Conservation (phyloP, 2,888 invertebrate genomes). For the Netelia virgata region DNA sequence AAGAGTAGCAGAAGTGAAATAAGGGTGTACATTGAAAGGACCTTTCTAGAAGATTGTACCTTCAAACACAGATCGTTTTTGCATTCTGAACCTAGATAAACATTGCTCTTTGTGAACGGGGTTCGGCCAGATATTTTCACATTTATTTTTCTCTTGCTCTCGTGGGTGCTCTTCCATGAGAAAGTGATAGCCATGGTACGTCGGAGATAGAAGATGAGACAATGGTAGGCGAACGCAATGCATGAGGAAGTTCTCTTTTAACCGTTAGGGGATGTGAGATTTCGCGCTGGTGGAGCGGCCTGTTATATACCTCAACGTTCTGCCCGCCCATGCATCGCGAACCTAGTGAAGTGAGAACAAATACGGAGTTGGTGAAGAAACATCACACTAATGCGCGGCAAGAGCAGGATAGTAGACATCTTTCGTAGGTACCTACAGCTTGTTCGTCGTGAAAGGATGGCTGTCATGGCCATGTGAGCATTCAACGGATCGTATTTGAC, state of each 20-base stretch:
- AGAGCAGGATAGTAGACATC: constrained; percentile 23
- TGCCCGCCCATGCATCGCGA: constrained; percentile 21
- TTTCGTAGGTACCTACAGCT: constrained; percentile 27
- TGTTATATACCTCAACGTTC: constrained; percentile 33
- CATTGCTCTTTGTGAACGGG: background rate
- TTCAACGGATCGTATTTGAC: constrained; percentile 23
- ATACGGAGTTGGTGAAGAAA: constrained; percentile 32
- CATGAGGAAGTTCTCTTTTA: constrained; percentile 33
- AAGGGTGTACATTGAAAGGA: background rate
- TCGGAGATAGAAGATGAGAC: background rate
- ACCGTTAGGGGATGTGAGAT: constrained; percentile 10
- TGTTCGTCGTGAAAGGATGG: constrained; percentile 21
- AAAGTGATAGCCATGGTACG: constrained; percentile 42
- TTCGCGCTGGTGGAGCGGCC: constrained; percentile 13
- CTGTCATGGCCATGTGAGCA: constrained; percentile 27
- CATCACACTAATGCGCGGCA: constrained; percentile 50
- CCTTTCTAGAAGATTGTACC: background rate
- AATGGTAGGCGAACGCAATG: background rate
- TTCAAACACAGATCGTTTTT: constrained; percentile 1
- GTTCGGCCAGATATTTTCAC: constrained; percentile 15
- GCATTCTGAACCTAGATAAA: constrained; percentile 31
- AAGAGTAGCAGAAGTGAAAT: constrained; percentile 10
- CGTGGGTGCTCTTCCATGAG: constrained; percentile 34
- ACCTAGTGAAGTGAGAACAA: constrained; percentile 35
- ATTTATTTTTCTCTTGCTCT: constrained; percentile 1